Base-by-base conservation (phyloP, 2,113 vertebrate species). In the Xiphophorus hellerii region DNA sequence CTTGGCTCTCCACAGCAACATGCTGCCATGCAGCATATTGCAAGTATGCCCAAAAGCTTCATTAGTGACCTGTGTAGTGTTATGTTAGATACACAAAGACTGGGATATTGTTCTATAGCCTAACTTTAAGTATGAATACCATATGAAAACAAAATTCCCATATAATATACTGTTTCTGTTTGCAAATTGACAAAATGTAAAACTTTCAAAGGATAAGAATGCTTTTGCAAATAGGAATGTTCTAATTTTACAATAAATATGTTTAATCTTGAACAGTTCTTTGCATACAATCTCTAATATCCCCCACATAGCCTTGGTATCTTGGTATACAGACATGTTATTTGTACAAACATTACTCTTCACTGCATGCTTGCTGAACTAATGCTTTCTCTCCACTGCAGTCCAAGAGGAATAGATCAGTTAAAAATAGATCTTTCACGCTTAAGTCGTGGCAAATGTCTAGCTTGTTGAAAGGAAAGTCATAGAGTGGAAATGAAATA, bases 301-400 rank as follows among this genome's bases (percentile, higher is more conserved):
- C 58, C 61, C 66, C 60, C 54, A 35, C 70, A 66, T 77, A 71
- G 48, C 69, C 78, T 61, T 64, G 20, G 73, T 68, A 71, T 30
- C 31, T 86, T 81, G 64, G 68, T 78, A 81, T 74, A 76, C 80
- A 80, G 54, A 84, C 67, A 44, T 30, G 61, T 63, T 33, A 77
- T 81, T 81, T 88, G 51, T 78, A 80, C 64, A 81, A 72, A 73
- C 83, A 77, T 82, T 39, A 66, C 64, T 69, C 81, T 76, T 71
- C 80, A 73, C 51, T 1, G 25, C 66, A 75, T 69, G 75, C 79
- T 82, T 62, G 66, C 69, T 84, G 83, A 87, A 77, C 77, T 81
- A 75, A 70, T 77, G 82, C 71, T 33, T 82, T 48, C 68, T 77
- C 62, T 78, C 54, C 20, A 28, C 69, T 84, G 62, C 5, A 1